Percentiles rank a stretch among this genome's conserved stretches.
phyloP scores from a whole-genome alignment of 1,140 invertebrate genomes.

The Wiebesia pumilae region DNA sequence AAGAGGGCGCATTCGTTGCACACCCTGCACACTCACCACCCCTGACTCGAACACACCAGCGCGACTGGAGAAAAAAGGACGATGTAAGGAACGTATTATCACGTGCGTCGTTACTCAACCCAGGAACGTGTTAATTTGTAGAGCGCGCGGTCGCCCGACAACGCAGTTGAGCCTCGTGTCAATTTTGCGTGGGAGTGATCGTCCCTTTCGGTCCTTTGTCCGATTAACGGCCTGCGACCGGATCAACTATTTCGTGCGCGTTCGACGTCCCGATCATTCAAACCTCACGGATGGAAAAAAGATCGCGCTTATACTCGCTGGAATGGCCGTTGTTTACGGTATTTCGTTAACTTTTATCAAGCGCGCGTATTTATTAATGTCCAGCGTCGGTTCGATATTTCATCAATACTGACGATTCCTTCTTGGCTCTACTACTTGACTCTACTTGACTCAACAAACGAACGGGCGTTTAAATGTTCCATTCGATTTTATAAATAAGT shows the following conservation, averaged over 20 bases:
- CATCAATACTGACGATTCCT: not conserved
- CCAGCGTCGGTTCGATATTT: not conserved
- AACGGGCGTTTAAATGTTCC: not conserved
- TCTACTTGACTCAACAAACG: not conserved
- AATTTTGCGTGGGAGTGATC: not conserved
- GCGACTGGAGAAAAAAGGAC: not conserved
- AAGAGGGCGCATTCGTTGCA: not conserved
- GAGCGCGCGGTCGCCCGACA: not conserved
- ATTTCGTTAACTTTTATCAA: not conserved
- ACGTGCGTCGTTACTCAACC: not conserved
- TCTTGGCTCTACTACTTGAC: not conserved
- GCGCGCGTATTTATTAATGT: not conserved
- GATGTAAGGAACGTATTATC: not conserved
- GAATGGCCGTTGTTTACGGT: not conserved
- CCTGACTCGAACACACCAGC: not conserved
- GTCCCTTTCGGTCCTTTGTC: not conserved
- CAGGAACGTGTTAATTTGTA: not conserved
- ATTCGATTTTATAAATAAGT: not conserved
- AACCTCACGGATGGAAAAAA: not conserved
- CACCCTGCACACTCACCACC: constrained; percentile 7
- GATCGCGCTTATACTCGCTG: not conserved
- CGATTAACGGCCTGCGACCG: not conserved
- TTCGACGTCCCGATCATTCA: not conserved
- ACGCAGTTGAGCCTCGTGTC: not conserved
- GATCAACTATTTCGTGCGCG: not conserved